Evolutionary conservation across 2,113 vertebrate species (phyloP).

Genomic region (Litocranius walleri): DNA sequence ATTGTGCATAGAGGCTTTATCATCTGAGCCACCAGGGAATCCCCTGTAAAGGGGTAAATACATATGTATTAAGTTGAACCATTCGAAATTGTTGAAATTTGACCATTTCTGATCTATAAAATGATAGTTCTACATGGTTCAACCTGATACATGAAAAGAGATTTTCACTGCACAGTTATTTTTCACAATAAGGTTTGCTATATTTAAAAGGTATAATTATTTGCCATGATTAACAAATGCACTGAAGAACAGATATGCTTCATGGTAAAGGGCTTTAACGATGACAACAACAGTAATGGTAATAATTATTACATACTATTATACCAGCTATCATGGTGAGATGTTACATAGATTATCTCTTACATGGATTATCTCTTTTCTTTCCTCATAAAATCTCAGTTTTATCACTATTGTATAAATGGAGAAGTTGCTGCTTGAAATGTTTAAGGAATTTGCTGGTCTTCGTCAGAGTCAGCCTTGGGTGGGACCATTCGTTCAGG

Average conservation of each 20-base stretch:
- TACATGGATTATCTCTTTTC: not conserved
- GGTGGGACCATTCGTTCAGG: fast-evolving
- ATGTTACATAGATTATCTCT: not conserved
- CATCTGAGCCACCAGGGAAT: not conserved
- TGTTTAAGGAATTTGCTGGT: not conserved
- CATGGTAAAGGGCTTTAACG: not conserved
- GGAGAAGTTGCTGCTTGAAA: not conserved
- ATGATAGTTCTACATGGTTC: not conserved
- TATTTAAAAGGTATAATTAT: not conserved
- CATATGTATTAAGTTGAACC: not conserved
- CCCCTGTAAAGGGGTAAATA: not conserved
- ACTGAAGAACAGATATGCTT: not conserved
- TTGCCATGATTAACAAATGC: not conserved
- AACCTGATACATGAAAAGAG: not conserved
- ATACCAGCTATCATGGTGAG: not conserved
- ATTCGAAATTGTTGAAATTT: not conserved
- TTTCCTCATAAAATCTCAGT: not conserved
- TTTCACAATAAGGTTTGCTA: not conserved
- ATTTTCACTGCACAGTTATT: not conserved
- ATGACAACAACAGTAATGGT: not conserved
- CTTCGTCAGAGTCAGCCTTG: not conserved
- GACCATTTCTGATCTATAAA: not conserved
- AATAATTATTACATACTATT: not conserved
- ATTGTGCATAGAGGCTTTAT: not conserved
- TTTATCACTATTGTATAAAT: not conserved